Conservation (phyloP, 2,797 vertebrate species). For the Psittacula derbiana region DNA sequence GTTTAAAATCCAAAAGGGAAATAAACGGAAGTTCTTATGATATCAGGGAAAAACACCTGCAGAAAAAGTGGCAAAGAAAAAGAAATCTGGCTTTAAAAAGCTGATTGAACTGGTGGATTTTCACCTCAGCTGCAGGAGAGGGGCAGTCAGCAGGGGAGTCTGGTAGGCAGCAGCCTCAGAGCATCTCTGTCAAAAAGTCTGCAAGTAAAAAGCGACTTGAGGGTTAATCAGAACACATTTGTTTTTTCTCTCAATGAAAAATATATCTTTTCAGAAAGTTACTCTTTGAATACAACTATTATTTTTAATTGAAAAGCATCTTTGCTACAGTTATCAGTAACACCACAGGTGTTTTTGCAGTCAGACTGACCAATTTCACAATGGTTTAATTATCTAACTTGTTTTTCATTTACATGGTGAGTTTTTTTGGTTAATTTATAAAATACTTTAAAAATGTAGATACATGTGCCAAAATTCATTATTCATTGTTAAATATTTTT, state of each 20-base stretch:
- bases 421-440: background rate
- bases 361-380: background rate
- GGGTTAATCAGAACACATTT: background rate
- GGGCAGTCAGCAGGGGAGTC: background rate
- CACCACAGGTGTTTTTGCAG: background rate
- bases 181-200: background rate
- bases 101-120: background rate
- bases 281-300: background rate
- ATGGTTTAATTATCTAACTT: background rate
- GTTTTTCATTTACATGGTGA: background rate
- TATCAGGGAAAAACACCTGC: background rate
- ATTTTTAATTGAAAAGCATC: background rate
- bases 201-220: background rate
- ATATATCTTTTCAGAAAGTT: background rate
- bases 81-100: background rate
- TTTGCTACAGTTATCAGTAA: background rate
- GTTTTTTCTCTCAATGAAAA: background rate
- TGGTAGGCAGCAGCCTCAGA: background rate
- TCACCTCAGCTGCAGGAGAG: background rate
- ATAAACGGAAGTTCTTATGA: background rate
- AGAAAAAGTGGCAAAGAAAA: background rate
- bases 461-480: background rate
- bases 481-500: background rate
- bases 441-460: background rate
- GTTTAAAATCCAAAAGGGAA: constrained; percentile 30